Evolutionary conservation across 2,888 invertebrate species (phyloP).

Genomic region (Hymenopus coronatus): DNA sequence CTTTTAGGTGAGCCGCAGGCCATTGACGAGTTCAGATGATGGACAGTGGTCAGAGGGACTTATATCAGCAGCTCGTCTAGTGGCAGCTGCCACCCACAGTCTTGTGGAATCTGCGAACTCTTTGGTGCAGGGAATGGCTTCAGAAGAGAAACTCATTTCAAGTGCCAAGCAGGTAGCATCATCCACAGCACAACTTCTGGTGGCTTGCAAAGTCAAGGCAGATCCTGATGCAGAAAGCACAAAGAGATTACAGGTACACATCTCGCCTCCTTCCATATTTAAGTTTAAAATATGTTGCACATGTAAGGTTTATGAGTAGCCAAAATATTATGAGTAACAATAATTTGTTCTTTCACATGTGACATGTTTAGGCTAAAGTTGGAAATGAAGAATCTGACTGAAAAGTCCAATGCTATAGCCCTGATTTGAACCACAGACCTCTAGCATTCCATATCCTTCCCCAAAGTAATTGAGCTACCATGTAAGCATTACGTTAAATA

Average conservation of each 20-base stretch:
- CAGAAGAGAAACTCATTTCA: slow-evolving; percentile 94
- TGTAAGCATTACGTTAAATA: too few species aligned
- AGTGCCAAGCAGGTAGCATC: slow-evolving; percentile 96
- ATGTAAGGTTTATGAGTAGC: too few species aligned
- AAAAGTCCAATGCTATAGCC: too few species aligned
- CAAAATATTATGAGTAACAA: too few species aligned
- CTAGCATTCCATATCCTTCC: too few species aligned
- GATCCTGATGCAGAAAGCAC: slow-evolving; percentile 94
- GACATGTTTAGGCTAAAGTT: too few species aligned
- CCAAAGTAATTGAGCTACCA: too few species aligned
- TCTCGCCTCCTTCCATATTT: background rate
- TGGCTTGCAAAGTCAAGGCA: slow-evolving; percentile 98
- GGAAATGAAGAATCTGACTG: too few species aligned
- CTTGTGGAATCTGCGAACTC: slow-evolving; percentile 97
- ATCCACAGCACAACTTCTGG: slow-evolving; percentile 93
- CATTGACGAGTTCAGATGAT: slow-evolving; percentile 85
- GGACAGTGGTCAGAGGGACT: slow-evolving; percentile 98
- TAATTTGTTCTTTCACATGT: too few species aligned
- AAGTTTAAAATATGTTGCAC: too few species aligned
- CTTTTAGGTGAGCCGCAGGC: slow-evolving; percentile 63
- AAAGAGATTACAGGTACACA: slow-evolving; percentile 66
- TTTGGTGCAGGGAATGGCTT: slow-evolving; percentile 85
- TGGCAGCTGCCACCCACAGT: slow-evolving; percentile 96
- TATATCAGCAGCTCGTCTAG: slow-evolving; percentile 90
- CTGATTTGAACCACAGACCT: too few species aligned